A percentile compares a stretch with the other conserved stretches of the same genome.
phyloP scores from a whole-genome alignment of 2,797 vertebrate genomes.

The Peromyscus aztecus region DNA sequence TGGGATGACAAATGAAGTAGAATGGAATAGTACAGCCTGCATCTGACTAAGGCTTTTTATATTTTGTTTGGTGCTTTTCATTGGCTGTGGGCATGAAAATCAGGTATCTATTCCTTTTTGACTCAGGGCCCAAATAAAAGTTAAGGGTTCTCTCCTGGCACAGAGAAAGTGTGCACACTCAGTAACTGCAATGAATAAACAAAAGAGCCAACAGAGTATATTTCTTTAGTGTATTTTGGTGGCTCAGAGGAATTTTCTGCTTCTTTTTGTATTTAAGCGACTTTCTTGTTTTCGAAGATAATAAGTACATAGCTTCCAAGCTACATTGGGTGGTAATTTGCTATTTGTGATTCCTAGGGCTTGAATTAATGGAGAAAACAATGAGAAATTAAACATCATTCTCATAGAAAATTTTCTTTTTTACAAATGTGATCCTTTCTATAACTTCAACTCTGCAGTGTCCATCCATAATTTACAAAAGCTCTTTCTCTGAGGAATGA shows the following conservation, averaged over 20 bases:
- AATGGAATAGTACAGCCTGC: neutral
- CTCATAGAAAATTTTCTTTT: conserved; percentile 48
- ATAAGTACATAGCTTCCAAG: conserved; percentile 10
- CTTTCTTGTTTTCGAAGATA: conserved; percentile 36
- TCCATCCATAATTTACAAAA: conserved; percentile 54
- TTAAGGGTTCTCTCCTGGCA: neutral
- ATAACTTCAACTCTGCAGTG: neutral
- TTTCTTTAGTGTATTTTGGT: conserved; percentile 30
- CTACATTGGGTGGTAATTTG: conserved; percentile 32
- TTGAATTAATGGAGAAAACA: conserved; percentile 49
- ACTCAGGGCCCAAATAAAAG: conserved; percentile 26
- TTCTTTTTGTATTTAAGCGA: conserved; percentile 8
- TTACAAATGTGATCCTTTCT: conserved; percentile 18
- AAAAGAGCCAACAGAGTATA: neutral
- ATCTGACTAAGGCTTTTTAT: neutral
- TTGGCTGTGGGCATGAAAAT: conserved; percentile 22
- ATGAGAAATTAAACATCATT: conserved; percentile 35
- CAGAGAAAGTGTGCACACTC: neutral
- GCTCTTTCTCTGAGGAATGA: conserved; percentile 31
- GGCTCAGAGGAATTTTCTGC: conserved; percentile 48
- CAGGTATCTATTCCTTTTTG: conserved; percentile 29
- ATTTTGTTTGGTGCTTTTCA: conserved; percentile 46
- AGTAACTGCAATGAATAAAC: conserved; percentile 1
- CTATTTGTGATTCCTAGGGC: conserved; percentile 1
- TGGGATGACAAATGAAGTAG: conserved; percentile 14